phyloP scores from a whole-genome alignment of 2,797 vertebrate genomes.

The Propithecus perrieri region DNA sequence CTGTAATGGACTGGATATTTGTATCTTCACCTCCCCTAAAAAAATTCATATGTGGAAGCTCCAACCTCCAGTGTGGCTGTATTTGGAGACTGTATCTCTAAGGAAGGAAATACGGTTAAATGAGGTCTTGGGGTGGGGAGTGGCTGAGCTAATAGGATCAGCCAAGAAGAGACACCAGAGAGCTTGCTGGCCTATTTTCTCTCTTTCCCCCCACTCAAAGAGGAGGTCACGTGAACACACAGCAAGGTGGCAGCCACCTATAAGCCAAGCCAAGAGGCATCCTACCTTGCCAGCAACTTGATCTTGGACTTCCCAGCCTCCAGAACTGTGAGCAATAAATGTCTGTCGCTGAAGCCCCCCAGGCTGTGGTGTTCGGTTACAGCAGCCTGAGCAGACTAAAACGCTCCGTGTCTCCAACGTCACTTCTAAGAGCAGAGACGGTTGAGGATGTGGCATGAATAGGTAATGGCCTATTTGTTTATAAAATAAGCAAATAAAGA shows the following conservation, averaged over 20 bases:
- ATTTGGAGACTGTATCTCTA: not conserved
- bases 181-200: not conserved
- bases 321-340: not conserved
- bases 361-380: not conserved
- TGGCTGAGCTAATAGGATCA: not conserved
- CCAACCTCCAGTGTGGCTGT: not conserved
- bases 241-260: not conserved
- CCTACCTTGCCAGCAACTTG: not conserved
- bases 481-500: not conserved
- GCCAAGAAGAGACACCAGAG: not conserved
- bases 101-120: not conserved
- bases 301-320: not conserved
- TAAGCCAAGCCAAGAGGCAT: not conserved
- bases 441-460: not conserved
- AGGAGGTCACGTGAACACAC: not conserved
- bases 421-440: not conserved
- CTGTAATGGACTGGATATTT: not conserved
- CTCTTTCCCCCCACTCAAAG: not conserved
- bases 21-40: not conserved
- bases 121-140: not conserved
- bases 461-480: not conserved
- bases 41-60: not conserved
- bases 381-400: not conserved
- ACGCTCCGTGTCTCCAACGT: not conserved
- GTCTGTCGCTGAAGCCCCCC: too few relatives aligned